Evolutionary conservation across 2,888 invertebrate genomes (phyloP).

Genomic region (Callosobruchus maculatus): DNA sequence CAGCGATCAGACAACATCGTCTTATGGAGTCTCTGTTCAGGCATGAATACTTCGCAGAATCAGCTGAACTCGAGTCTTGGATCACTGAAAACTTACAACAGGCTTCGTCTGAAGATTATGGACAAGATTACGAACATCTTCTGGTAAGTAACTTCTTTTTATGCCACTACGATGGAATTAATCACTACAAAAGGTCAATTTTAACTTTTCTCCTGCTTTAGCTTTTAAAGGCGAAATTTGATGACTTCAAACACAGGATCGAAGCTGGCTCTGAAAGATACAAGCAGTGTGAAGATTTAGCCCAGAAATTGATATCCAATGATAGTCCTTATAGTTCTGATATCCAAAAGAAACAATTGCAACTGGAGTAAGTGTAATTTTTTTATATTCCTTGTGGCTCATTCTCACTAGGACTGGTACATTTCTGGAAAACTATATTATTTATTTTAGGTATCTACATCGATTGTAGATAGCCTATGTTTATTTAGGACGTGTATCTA

Average conservation of each 20-base stretch:
- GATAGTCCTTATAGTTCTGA: constrained; percentile 83
- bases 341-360: constrained; percentile 81
- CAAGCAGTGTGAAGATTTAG: constrained; percentile 84
- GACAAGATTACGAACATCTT: constrained; percentile 90
- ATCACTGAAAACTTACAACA: constrained; percentile 86
- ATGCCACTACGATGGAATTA: too few species aligned
- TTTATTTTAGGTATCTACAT: too few species aligned
- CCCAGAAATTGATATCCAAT: constrained; percentile 80
- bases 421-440: background rate
- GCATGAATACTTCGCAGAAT: constrained; percentile 88
- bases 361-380: constrained; percentile 65
- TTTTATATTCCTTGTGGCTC: background rate
- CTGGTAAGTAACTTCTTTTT: constrained; percentile 62
- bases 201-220: constrained; percentile 40
- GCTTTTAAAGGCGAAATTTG: constrained; percentile 84
- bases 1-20: constrained; percentile 74
- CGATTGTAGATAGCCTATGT: too few species aligned
- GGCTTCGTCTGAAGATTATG: constrained; percentile 89
- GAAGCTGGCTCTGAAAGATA: constrained; percentile 88
- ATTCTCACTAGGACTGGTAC: background rate
- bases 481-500: too few species aligned
- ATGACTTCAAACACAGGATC: constrained; percentile 87
- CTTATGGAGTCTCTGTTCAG: constrained; percentile 86
- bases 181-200: background rate
- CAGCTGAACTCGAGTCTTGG: constrained; percentile 87